phyloP scores from a whole-genome alignment of 2,797 vertebrate genomes.

The Ibycter americanus region DNA sequence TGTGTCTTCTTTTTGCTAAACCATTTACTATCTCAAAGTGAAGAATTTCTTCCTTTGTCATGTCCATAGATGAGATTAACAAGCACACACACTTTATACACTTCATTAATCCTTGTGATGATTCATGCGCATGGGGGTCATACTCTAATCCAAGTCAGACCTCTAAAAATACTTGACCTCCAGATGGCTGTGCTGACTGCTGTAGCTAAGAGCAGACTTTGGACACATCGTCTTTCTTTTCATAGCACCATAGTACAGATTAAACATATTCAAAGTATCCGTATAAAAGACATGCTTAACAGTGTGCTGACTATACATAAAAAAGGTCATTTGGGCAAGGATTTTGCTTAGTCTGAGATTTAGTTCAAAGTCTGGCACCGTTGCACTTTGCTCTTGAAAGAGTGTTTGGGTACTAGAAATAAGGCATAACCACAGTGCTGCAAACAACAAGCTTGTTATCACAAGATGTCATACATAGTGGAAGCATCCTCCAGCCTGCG shows the following conservation, averaged over 20 bases:
- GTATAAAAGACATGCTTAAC: not conserved
- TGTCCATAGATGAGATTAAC: slow-evolving; percentile 38
- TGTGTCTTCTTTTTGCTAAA: slow-evolving; percentile 43
- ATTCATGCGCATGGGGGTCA: not conserved
- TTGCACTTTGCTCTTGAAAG: not conserved
- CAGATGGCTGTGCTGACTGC: slow-evolving; percentile 26
- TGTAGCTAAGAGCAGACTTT: not conserved
- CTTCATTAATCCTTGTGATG: slow-evolving; percentile 53
- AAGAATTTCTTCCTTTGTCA: slow-evolving; percentile 63
- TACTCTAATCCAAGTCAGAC: slow-evolving; percentile 42
- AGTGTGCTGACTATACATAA: not conserved
- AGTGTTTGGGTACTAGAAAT: not conserved
- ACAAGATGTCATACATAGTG: not conserved
- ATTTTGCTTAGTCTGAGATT: not conserved
- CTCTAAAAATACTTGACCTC: slow-evolving; percentile 49
- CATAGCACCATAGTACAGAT: not conserved
- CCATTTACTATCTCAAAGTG: slow-evolving; percentile 37
- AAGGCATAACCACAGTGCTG: not conserved
- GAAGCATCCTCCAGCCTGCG: not conserved
- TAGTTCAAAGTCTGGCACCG: not conserved
- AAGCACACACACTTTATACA: slow-evolving; percentile 36
- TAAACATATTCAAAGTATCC: not conserved
- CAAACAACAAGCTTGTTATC: not conserved
- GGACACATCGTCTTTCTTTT: not conserved
- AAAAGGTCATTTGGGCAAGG: not conserved